A percentile compares a stretch with the other conserved stretches of the same genome.
These are phyloP conservation scores for Lacerta bilineata DNA, from an alignment of 2,797 vertebrate species.

Conservation along the genomic window DNA sequence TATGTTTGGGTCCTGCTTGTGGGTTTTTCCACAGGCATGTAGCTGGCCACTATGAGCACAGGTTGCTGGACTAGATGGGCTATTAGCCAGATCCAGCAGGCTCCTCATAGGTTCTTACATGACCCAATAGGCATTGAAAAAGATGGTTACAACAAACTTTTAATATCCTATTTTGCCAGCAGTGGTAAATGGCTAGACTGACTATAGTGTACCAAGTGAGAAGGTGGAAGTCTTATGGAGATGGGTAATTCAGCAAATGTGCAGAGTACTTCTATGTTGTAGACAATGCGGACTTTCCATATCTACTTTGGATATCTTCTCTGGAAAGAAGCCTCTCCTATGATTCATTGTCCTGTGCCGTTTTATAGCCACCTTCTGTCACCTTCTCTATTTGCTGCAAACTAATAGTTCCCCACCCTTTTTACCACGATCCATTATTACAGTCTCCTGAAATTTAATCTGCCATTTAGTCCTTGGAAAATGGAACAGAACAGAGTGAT, in stretches of 20 bases:
- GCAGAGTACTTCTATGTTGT: constrained; percentile 9
- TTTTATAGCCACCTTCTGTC: constrained; percentile 19
- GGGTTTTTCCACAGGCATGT: too few relatives aligned
- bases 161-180: neutral
- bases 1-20: too few relatives aligned
- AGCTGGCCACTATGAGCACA: too few relatives aligned
- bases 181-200: neutral
- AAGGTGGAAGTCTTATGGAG: neutral
- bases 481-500: constrained; percentile 38
- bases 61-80: too few relatives aligned
- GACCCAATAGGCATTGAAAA: neutral
- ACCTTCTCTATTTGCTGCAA: constrained; percentile 38
- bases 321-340: constrained; percentile 15
- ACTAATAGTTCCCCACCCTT: constrained; percentile 23
- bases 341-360: constrained; percentile 7
- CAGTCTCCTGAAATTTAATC: constrained; percentile 54
- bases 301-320: neutral
- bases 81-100: too few relatives aligned
- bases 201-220: neutral
- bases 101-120: too few relatives aligned
- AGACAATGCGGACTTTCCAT: neutral
- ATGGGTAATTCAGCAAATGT: constrained; percentile 10
- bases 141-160: neutral
- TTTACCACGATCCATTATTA: constrained; percentile 43
- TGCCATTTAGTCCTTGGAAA: constrained; percentile 36